Evolutionary conservation across 2,113 vertebrate genomes (phyloP).

Genomic region (Mesitornis unicolor): DNA sequence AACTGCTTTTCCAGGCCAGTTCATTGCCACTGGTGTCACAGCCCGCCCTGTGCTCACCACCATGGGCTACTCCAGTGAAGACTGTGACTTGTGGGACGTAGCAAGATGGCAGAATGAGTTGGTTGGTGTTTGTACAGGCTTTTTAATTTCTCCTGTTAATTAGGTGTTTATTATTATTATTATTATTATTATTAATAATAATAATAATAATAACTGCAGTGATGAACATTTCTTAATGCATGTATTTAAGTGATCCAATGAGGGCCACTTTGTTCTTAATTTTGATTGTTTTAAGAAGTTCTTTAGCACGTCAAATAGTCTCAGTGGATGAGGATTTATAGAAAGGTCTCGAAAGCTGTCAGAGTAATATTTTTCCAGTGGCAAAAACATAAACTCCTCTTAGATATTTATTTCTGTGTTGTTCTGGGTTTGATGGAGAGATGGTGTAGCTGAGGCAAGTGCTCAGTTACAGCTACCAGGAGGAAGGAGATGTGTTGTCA

Average conservation of each 20-base stretch:
- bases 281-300: slow-evolving; percentile 1
- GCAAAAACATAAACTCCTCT: neutral
- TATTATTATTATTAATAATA: neutral
- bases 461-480: neutral
- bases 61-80: accelerated
- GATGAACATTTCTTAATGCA: neutral
- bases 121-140: neutral
- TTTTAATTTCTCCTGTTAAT: neutral
- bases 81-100: neutral
- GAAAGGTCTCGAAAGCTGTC: neutral
- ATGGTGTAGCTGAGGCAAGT: neutral
- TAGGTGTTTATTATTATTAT: neutral
- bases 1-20: neutral
- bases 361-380: neutral
- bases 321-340: neutral
- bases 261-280: neutral
- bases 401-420: slow-evolving; percentile 20
- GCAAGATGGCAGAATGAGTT: neutral
- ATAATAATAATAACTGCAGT: neutral
- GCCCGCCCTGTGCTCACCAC: accelerated
- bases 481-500: slow-evolving; percentile 29
- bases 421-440: neutral
- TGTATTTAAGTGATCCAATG: neutral
- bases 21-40: neutral
- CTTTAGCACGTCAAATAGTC: neutral